phyloP scores from a whole-genome alignment of 2,113 vertebrate genomes.

The Syngnathus floridae region DNA sequence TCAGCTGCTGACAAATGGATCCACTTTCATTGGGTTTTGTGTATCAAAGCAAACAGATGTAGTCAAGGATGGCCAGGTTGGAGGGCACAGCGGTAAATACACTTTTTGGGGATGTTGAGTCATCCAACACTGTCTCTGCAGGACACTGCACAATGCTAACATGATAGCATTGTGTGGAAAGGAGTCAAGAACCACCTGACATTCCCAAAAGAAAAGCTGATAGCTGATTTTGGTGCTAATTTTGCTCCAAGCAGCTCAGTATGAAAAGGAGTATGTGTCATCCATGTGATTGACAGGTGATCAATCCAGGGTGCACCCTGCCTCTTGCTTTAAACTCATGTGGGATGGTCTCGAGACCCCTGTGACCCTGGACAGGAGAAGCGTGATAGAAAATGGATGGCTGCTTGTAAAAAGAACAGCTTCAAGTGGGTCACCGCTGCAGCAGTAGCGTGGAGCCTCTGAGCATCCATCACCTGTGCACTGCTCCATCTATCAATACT shows the following conservation, averaged over 20 bases:
- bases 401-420: conserved; percentile 7
- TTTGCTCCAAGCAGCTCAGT: neutral
- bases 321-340: neutral
- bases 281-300: neutral
- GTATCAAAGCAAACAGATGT: conserved; percentile 97
- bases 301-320: neutral
- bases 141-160: neutral
- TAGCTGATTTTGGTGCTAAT: too few species aligned
- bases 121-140: neutral
- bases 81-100: conserved; percentile 76
- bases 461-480: conserved; percentile 58
- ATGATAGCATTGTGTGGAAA: neutral
- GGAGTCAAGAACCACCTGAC: neutral
- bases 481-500: conserved; percentile 59
- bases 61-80: conserved; percentile 85
- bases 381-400: conserved; percentile 1
- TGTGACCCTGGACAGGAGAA: neutral
- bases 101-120: conserved; percentile 60
- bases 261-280: neutral
- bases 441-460: conserved; percentile 38
- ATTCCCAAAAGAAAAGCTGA: neutral
- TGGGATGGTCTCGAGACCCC: neutral
- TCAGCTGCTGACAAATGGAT: conserved; percentile 94
- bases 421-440: conserved; percentile 56
- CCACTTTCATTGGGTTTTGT: conserved; percentile 86